Base-by-base conservation (phyloP, 92 coral and sea anemone species). In the Phenganax marumi region DNA sequence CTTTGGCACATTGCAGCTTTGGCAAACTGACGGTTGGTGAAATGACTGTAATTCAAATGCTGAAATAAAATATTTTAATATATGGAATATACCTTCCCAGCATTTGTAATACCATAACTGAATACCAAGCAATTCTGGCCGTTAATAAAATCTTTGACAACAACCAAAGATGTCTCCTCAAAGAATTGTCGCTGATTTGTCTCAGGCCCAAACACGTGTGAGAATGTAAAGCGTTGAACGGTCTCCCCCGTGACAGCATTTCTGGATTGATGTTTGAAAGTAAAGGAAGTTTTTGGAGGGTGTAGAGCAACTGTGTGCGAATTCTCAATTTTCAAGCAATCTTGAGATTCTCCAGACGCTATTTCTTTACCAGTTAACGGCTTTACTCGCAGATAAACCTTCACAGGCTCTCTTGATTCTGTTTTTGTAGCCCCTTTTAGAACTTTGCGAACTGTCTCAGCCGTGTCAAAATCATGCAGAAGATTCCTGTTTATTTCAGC, bases 91-190 rank as follows among this genome's bases (percentile, higher is more conserved):
- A 91, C 97, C 98, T 94, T 94, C 64, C 97, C 98, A 26, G 98
- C 91, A 51, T 94, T 94, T 8, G 98, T 92, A 7, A 92, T 94
- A 53, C 98, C 98, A 72, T 94, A 92, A 3, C 97, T 94, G 72
- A 94, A 94, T 3, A 92, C 89, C 85, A 94, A 78, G 78, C 98
- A 94, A 84, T 94, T 94, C 68, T 94, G 98, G 33, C 98, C 98
- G 57, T 92, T 87, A 56, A 94, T 85, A 55, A 94, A 94, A 68
- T 94, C 98, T 66, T 90, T 91, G 21, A 90, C 93, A 69, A 94
- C 66, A 50, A 82, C 90, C 50, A 92, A 64, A 12, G 90, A 76
- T 10, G 98, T 92, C 39, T 88, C 90, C 77, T 92, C 92, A 73
- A 94, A 94, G 86, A 94, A 92, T 54, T 68, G 47, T 76, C 84